Base-by-base conservation (phyloP, 2,888 invertebrate species). In the Parelbella ahira region DNA sequence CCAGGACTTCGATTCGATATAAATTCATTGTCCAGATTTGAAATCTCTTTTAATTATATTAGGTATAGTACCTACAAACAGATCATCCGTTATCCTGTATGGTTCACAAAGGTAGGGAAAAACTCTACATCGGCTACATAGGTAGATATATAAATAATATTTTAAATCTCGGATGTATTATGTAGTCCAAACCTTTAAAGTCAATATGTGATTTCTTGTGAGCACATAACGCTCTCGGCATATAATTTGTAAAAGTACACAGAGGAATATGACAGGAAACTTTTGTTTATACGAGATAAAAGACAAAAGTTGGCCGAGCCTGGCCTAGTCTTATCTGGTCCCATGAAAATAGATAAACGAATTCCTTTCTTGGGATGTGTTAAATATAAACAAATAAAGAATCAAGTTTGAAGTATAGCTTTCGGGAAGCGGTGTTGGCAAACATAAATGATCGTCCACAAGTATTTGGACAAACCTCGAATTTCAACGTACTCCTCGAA, bases 241-340 rank as follows among this genome's bases (percentile, higher is more conserved):
- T 30, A 37, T 37, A 29, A 37, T 27, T 37, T 37, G 28, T 29
- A 28, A 19, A 10, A 21, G 34, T 15, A 42, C 34, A 42, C 61
- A 67, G 0, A 4, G 29, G 61, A 67, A 70, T 67, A 67, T 54
- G 62, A 68, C 83, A 80, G 86, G 87, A 86, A 82, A 84, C 68
- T 67, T 69, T 71, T 84, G 77, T 87, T 87, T 86, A 70, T 53
- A 56, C 60, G 63, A 84, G 87, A 87, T 84, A 84, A 82, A 68
- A 73, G 66, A 84, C 82, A 83, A 86, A 83, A 68, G 76, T 61
- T 68, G 62, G 67, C 59, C 63, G 71, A 65, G 68, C 70, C 76
- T 72, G 68, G 71, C 64, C 62, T 63, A 58, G 54, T 64, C 69
- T 86, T 84, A 84, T 84, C 83, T 74, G 45, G 51, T 47, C 58